A percentile compares a stretch with the other conserved stretches of the same genome.
Conservation (phyloP, 1,140 invertebrate species). For the Archivesica marissinica region DNA sequence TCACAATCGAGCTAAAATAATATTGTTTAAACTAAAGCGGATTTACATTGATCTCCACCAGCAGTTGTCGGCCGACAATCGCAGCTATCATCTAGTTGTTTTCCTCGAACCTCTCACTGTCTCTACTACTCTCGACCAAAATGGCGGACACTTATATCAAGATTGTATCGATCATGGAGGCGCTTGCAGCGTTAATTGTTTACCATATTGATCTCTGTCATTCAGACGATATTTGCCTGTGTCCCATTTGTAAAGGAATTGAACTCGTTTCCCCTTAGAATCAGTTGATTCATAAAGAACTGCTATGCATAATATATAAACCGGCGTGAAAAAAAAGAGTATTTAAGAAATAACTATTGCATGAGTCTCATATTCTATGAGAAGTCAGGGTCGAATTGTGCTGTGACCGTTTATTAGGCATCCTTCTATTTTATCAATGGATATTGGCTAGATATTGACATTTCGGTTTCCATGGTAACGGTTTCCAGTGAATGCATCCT, state of each 20-base stretch:
- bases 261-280: conserved; percentile 19
- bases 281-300: conserved; percentile 23
- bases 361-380: not conserved
- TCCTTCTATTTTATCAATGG: not conserved
- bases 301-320: conserved; percentile 2
- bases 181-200: conserved; percentile 59
- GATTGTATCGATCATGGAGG: conserved; percentile 49
- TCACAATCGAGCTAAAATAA: too few species aligned
- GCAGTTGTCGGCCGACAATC: not conserved
- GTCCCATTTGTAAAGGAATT: conserved; percentile 48
- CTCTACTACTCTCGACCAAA: not conserved
- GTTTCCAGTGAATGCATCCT: conserved; percentile 31
- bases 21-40: too few species aligned
- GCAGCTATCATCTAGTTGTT: not conserved
- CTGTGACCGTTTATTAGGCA: not conserved
- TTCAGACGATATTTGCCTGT: conserved; percentile 40
- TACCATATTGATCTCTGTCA: conserved; percentile 54
- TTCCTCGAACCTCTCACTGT: conserved; percentile 1
- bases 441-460: conserved; percentile 14
- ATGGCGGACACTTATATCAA: conserved; percentile 31
- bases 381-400: not conserved
- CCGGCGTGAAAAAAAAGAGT: not conserved
- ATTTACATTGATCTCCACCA: not conserved
- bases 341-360: not conserved
- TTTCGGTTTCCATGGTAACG: conserved; percentile 26